Conservation (phyloP, 2,113 vertebrate species). For the Paradisaea rubra region DNA sequence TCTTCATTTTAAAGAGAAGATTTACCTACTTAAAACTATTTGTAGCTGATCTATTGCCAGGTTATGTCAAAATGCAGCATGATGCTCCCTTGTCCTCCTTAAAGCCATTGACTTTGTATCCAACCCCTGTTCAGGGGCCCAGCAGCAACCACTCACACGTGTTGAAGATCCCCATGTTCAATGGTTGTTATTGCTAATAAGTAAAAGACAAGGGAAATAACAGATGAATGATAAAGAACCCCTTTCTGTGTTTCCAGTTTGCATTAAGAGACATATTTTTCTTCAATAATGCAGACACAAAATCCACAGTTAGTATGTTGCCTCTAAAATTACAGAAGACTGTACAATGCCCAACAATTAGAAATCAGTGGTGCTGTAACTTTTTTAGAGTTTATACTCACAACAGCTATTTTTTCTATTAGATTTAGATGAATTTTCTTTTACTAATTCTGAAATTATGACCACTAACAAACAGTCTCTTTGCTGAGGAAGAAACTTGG, state of each 20-base stretch:
- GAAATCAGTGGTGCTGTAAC: not conserved
- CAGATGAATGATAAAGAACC: not conserved
- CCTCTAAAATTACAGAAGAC: not conserved
- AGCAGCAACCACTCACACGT: not conserved
- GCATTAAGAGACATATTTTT: not conserved
- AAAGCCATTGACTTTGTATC: accelerated
- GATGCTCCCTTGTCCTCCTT: not conserved
- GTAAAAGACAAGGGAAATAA: not conserved
- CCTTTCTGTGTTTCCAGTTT: not conserved
- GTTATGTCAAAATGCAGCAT: not conserved
- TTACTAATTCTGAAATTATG: not conserved
- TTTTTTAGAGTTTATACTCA: not conserved
- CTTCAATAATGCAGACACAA: not conserved
- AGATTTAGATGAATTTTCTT: not conserved
- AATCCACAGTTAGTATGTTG: not conserved
- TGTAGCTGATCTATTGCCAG: not conserved
- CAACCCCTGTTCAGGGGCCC: not conserved
- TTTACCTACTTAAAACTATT: not conserved
- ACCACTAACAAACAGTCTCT: not conserved
- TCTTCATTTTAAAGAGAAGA: not conserved
- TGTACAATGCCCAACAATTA: not conserved
- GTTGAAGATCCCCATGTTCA: not conserved
- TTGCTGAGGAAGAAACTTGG: not conserved
- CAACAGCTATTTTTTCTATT: not conserved
- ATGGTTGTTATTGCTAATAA: not conserved